These are phyloP conservation scores for Nyctereutes procyonoides DNA, from an alignment of 2,113 vertebrate genomes.

Conservation along the genomic window DNA sequence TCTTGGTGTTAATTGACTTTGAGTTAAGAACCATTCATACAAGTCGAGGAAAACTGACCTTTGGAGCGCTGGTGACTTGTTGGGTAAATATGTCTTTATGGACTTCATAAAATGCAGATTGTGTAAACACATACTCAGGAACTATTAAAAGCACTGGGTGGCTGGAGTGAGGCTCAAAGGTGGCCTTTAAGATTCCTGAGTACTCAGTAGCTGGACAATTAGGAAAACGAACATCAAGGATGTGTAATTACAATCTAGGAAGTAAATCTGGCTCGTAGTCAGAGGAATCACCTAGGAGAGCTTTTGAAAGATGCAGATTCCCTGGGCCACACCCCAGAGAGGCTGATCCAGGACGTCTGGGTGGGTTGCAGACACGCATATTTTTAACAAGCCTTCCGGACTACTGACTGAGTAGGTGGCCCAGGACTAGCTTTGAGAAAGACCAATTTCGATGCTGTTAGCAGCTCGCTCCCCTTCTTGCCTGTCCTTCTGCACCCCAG, in stretches of 20 bases:
- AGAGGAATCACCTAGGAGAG: background rate
- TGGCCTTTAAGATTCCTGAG: conserved; percentile 30
- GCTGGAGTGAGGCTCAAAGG: conserved; percentile 52
- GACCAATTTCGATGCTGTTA: background rate
- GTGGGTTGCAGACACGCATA: background rate
- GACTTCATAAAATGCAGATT: conserved; percentile 69
- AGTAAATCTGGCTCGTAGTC: background rate
- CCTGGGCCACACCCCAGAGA: background rate
- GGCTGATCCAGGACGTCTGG: background rate
- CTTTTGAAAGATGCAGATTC: conserved; percentile 27
- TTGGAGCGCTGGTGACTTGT: conserved; percentile 66
- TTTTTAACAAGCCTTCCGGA: conserved; percentile 15
- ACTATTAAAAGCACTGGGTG: conserved; percentile 72
- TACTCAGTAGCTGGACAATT: conserved; percentile 55
- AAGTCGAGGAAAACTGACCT: conserved; percentile 50
- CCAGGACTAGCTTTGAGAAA: background rate
- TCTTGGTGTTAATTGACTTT: conserved; percentile 60
- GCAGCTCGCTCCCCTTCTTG: background rate
- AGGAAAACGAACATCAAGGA: conserved; percentile 68
- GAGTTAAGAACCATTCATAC: conserved; percentile 14
- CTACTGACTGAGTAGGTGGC: conserved; percentile 9
- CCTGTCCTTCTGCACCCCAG: background rate
- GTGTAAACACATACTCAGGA: conserved; percentile 75
- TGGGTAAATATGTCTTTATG: conserved; percentile 77
- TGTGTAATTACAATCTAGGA: background rate